A percentile compares a stretch with the other conserved stretches of the same genome.
Conservation (phyloP, 2,113 vertebrate genomes). For the Fulica atra region DNA sequence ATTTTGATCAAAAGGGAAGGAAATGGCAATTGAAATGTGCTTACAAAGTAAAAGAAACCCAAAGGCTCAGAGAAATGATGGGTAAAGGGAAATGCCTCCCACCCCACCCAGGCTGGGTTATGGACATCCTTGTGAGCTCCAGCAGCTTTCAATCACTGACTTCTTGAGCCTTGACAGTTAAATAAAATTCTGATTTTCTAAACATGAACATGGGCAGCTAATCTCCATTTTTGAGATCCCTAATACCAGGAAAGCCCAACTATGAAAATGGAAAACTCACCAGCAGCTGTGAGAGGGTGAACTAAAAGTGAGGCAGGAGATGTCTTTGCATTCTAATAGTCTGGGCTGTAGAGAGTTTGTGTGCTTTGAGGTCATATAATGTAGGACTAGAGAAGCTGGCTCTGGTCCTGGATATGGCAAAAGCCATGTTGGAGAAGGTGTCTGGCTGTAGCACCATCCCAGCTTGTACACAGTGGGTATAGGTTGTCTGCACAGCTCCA, state of each 20-base stretch:
- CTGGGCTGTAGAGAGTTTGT: not conserved
- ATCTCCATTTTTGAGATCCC: not conserved
- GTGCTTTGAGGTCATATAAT: not conserved
- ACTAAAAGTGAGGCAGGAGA: not conserved
- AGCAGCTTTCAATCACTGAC: not conserved
- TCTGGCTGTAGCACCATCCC: not conserved
- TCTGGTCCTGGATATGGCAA: not conserved
- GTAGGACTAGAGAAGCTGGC: not conserved
- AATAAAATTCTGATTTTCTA: not conserved
- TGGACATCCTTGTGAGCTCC: not conserved
- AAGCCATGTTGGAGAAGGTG: not conserved
- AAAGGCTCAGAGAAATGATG: not conserved
- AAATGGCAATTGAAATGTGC: not conserved
- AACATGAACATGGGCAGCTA: not conserved
- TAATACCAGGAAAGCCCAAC: not conserved
- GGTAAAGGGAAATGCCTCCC: not conserved
- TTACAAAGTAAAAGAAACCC: not conserved
- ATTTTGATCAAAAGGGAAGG: not conserved
- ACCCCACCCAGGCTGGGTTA: not conserved
- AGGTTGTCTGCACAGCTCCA: not conserved
- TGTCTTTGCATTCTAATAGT: not conserved
- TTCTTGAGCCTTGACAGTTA: not conserved
- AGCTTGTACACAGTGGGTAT: not conserved
- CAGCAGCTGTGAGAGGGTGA: not conserved
- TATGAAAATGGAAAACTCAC: not conserved